Conservation (phyloP, 1,140 invertebrate genomes). For the Andrena cerasifolii region DNA sequence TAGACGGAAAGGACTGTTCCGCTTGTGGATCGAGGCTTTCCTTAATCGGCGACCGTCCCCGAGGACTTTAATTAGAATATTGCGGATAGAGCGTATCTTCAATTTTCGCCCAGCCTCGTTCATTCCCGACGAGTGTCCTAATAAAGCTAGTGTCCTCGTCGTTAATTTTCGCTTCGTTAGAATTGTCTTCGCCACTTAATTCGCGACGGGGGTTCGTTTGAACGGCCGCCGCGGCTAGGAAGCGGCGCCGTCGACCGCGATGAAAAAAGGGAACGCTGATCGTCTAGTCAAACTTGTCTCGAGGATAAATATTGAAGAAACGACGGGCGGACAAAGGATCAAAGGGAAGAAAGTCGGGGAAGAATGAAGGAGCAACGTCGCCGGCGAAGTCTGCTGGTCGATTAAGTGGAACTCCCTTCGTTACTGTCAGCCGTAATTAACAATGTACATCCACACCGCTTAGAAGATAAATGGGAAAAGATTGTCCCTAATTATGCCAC, state of each 20-base stretch:
- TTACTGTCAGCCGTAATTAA: slow-evolving; percentile 64
- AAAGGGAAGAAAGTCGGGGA: slow-evolving; percentile 45
- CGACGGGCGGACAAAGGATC: slow-evolving; percentile 34
- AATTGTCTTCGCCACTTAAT: slow-evolving; percentile 18
- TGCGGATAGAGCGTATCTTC: no score
- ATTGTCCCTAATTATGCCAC: slow-evolving; percentile 54
- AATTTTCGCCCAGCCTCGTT: no score
- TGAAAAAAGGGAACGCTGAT: slow-evolving; percentile 21
- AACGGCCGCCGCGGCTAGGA: slow-evolving; percentile 1
- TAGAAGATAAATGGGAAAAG: slow-evolving; percentile 65
- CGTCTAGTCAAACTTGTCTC: neutral
- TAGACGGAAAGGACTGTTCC: no score
- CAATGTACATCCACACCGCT: slow-evolving; percentile 55
- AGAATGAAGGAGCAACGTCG: neutral
- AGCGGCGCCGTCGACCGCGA: slow-evolving; percentile 12
- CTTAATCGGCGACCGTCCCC: no score
- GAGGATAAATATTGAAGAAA: slow-evolving; percentile 52
- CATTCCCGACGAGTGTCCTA: no score
- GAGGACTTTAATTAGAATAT: no score
- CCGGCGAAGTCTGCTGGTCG: slow-evolving; percentile 31
- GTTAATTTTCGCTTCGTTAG: neutral
- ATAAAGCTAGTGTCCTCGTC: no score
- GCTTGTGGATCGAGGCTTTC: neutral
- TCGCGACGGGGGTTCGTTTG: slow-evolving; percentile 11
- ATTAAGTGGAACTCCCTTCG: slow-evolving; percentile 61